Base-by-base conservation (phyloP, 2,888 invertebrate species). In the Tupiocoris notatus region DNA sequence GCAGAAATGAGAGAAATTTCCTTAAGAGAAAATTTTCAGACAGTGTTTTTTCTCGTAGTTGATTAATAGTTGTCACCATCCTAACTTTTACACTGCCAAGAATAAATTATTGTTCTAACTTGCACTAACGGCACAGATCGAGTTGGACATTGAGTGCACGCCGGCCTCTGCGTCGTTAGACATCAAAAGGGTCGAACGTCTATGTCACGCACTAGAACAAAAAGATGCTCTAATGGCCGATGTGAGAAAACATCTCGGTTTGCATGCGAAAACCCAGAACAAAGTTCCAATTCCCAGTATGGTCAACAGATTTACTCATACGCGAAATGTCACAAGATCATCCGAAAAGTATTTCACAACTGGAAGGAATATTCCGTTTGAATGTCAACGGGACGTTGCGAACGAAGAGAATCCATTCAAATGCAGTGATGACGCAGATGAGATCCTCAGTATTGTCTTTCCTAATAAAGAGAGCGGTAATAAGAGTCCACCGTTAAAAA, bases 121-220 rank as follows among this genome's bases (percentile, higher is more conserved):
- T n/a, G n/a, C n/a, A n/a, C 39, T 3, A 39, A 7, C 12, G 39
- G 39, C 39, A 12, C 63, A 75, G 75, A 65, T 65, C 58, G 75
- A 75, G 22, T 25, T 66, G 3, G 75, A 58, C 18, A 59, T 75
- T 16, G 75, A 75, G 25, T 66, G 66, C 58, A 58, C 65, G 18
- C 59, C 66, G 58, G 75, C 75, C 24, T 56, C 65, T 20, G 17
- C 62, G 2, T 25, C 61, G 2, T 18, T 23, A 24, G 75, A 75
- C 58, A 56, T 75, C 1, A 64, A 22, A 23, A 57, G 75, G 21
- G 76, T 68, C 18, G 63, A 76, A n/a, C 59, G 65, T 1, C 68
- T 76, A 7, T 62, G 67, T n/a, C n/a, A 56, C 18, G 68, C 76
- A 22, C 76, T 76, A 0, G 61, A 61, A n/a, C 58, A 76, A 39